Base-by-base conservation (phyloP, 2,797 vertebrate species). In the Cynopterus sphinx region DNA sequence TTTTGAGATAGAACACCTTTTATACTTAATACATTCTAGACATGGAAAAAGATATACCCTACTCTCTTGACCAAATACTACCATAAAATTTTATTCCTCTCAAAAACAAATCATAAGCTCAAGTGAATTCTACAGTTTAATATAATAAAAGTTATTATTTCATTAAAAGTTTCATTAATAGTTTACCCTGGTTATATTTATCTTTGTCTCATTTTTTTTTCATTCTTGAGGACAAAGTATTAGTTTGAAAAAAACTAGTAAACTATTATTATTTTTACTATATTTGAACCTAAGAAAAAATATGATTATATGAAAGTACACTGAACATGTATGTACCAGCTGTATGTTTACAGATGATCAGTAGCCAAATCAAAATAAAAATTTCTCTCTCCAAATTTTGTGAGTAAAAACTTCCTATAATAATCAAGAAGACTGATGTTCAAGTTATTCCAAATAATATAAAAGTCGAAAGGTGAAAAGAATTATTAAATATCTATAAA, bases 361-460 rank as follows among this genome's bases (percentile, higher is more conserved):
- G n/a, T 10, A 63, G 36, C 9, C 43, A 67, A 86, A 84, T 75
- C 63, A 96, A 93, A 94, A 79, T 46, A 63, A 21, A 91, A 24
- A 43, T 61, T 74, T 85, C 5, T 39, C 31, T 70, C 43, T 13
- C 73, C 31, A 51, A 22, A 75, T 59, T 86, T 81, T 79, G 79
- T 74, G 83, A 89, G 57, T 57, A 75, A 79, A 77, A 82, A 8
- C 26, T 83, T 79, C 31, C 39, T 87, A 19, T 59, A 19, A 22
- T 86, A 59, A 65, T 68, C 33, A 85, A 53, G 39, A 57, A 65
- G 22, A 41, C 3, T 63, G 24, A 84, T 74, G 9, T 49, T 91
- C 73, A 90, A 87, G 36, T 83, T 93, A 86, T 70, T 94, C 83
- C 46, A 96, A 91, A 91, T 26, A 94, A 63, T 53, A 65, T 61